These are phyloP conservation scores for Gymnoscopelus microlampas DNA, from an alignment of 2,797 vertebrate species.

Conservation along the genomic window DNA sequence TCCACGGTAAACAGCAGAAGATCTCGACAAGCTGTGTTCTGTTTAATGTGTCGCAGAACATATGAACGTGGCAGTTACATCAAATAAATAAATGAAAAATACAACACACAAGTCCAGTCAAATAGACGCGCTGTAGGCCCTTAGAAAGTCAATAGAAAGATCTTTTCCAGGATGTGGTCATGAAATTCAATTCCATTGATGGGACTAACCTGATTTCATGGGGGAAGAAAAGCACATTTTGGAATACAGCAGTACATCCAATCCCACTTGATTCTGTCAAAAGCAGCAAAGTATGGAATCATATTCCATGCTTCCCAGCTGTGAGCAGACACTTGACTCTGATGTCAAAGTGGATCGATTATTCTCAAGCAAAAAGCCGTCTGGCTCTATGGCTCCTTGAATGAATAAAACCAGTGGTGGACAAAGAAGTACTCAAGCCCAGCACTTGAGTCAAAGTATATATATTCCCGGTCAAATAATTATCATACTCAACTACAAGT, in stretches of 20 bases:
- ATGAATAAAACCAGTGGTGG: conserved; percentile 61
- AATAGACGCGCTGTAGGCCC: conserved; percentile 38
- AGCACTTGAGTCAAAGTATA: too few relatives aligned
- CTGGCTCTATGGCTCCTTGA: conserved; percentile 52
- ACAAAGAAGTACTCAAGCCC: conserved; percentile 38
- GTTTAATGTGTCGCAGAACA: neutral
- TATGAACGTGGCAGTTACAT: conserved; percentile 14
- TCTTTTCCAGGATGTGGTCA: conserved; percentile 40
- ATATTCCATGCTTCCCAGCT: conserved; percentile 57
- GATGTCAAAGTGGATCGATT: conserved; percentile 55
- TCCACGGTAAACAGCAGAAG: conserved; percentile 17
- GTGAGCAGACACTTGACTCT: conserved; percentile 38
- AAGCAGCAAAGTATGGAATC: conserved; percentile 62
- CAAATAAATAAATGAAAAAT: neutral
- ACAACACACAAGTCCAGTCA: conserved; percentile 29
- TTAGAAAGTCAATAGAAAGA: conserved; percentile 63
- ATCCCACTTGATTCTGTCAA: conserved; percentile 68
- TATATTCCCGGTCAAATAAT: too few relatives aligned
- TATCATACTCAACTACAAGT: too few relatives aligned
- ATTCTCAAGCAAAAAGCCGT: conserved; percentile 55
- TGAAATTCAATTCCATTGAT: conserved; percentile 66
- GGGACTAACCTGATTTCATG: conserved; percentile 66
- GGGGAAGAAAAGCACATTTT: conserved; percentile 59
- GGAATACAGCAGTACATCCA: conserved; percentile 59
- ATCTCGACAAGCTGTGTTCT: neutral